phyloP scores from a whole-genome alignment of 2,888 invertebrate species.

The Rhopalosiphum nymphaeae region DNA sequence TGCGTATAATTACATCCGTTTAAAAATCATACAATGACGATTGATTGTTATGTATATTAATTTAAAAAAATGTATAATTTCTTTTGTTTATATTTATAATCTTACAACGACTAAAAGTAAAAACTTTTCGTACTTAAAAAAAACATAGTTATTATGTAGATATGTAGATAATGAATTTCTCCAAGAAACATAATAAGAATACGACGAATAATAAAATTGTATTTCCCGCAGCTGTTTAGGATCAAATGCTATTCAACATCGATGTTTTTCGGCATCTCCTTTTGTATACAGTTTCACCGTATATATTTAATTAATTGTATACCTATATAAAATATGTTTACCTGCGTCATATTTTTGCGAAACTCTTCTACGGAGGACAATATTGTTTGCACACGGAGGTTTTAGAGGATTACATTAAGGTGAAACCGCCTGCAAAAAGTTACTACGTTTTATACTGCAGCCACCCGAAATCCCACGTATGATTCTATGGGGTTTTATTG shows the following conservation, averaged over 20 bases:
- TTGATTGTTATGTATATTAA: no score
- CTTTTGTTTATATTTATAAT: not conserved
- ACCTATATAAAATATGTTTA: not conserved
- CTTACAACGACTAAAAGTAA: not conserved
- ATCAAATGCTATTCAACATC: not conserved
- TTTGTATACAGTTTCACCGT: not conserved
- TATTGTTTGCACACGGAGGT: not conserved
- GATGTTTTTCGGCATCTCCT: not conserved
- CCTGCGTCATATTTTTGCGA: not conserved
- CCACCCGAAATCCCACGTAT: slow-evolving; percentile 17
- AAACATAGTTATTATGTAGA: not conserved
- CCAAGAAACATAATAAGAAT: not conserved
- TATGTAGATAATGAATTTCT: not conserved
- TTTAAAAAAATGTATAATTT: no score
- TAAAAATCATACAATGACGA: no score
- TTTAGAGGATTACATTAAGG: slow-evolving; percentile 17
- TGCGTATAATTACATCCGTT: not conserved
- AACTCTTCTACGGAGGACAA: slow-evolving; percentile 11
- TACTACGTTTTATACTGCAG: not conserved
- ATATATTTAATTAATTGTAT: not conserved
- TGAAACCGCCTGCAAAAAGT: slow-evolving; percentile 39
- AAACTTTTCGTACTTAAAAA: not conserved
- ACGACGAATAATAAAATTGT: not conserved
- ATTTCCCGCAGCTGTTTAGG: not conserved
- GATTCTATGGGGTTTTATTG: slow-evolving; percentile 36